Conservation (phyloP, 2,888 invertebrate species). For the Abrostola tripartita region DNA sequence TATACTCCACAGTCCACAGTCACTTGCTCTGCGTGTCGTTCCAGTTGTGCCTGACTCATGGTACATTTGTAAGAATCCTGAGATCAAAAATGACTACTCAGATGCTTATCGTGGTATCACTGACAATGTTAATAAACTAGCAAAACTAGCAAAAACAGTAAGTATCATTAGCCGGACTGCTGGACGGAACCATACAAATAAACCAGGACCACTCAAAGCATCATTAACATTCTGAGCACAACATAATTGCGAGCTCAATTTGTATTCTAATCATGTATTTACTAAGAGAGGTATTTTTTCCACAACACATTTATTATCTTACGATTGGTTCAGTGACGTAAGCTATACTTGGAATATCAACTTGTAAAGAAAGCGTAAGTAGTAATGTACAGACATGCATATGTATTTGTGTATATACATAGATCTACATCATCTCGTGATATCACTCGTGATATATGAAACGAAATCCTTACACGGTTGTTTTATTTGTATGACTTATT, state of each 20-base stretch:
- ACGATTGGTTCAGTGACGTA: constrained; percentile 25
- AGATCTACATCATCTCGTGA: constrained; percentile 12
- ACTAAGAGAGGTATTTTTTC: constrained; percentile 22
- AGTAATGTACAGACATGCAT: constrained; percentile 1
- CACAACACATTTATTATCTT: constrained; percentile 25
- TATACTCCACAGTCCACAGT: constrained; percentile 1
- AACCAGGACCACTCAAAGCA: constrained; percentile 3
- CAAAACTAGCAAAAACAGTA: constrained; percentile 2
- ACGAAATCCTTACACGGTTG: constrained; percentile 1
- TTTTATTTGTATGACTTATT: background rate
- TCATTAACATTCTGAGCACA: constrained; percentile 13
- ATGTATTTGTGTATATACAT: constrained; percentile 16
- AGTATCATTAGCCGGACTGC: background rate
- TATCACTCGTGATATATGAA: constrained; percentile 5
- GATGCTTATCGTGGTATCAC: constrained; percentile 13
- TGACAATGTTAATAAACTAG: too few species aligned
- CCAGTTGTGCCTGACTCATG: constrained; percentile 7
- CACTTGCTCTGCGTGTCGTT: constrained; percentile 8
- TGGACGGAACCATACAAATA: background rate
- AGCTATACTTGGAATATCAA: constrained; percentile 18
- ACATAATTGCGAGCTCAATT: constrained; percentile 9
- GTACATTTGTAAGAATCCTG: constrained; percentile 18
- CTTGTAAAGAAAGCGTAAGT: constrained; percentile 10
- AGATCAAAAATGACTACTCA: constrained; percentile 15
- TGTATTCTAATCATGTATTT: constrained; percentile 21